Conservation (phyloP, 23 tunicate genomes). For the Diplosoma virens region DNA sequence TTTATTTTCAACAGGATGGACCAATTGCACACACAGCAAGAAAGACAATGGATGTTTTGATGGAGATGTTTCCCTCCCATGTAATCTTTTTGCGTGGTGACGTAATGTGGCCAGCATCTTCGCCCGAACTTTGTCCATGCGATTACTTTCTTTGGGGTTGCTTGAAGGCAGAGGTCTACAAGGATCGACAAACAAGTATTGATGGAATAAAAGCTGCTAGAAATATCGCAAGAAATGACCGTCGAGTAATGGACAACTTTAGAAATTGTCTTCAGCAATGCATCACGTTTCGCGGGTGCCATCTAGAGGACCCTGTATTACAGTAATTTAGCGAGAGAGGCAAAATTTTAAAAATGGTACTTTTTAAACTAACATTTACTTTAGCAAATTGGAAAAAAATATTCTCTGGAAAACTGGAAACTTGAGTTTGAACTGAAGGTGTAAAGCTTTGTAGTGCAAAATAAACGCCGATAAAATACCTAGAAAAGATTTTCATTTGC, state of each 20-base stretch:
- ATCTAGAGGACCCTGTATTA: constrained; percentile 13
- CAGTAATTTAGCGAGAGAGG: no score
- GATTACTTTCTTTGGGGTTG: constrained; percentile 28
- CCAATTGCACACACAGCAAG: constrained; percentile 29
- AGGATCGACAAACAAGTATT: constrained; percentile 1
- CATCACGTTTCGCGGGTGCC: constrained; percentile 14
- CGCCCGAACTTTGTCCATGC: constrained; percentile 17
- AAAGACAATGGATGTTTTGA: constrained; percentile 22
- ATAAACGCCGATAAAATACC: no score
- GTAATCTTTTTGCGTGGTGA: constrained; percentile 32
- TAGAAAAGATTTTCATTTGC: no score
- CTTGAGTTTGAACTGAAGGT: no score
- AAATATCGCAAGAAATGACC: constrained; percentile 9
- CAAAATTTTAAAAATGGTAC: no score
- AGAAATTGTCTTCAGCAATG: constrained; percentile 23
- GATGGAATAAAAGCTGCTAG: constrained; percentile 2
- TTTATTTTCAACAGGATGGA: constrained; percentile 26
- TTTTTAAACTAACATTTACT: no score
- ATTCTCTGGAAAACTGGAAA: no score
- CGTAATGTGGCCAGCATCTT: constrained; percentile 14
- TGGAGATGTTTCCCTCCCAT: constrained; percentile 29
- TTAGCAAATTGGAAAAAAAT: no score
- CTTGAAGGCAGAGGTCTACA: constrained; percentile 16
- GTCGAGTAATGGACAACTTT: constrained; percentile 20
- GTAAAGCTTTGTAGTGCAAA: no score